A percentile compares a stretch with the other conserved stretches of the same genome.
Conservation (phyloP, 2,113 vertebrate genomes). For the Mormyrus lacerda region DNA sequence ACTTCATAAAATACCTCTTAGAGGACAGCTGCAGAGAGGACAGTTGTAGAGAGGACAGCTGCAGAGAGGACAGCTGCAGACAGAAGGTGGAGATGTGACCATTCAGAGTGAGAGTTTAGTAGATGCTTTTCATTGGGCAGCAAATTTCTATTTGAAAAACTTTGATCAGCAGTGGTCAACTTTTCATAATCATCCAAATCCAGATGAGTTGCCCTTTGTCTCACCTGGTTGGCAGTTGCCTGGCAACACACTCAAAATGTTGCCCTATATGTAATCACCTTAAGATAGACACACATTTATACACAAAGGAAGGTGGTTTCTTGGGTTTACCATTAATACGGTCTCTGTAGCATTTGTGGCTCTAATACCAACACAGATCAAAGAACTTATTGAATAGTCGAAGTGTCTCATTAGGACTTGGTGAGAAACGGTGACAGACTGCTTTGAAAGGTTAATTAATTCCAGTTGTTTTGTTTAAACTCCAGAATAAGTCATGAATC, state of each 20-base stretch:
- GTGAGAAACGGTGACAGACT: background rate
- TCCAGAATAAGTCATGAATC: background rate
- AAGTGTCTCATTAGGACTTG: background rate
- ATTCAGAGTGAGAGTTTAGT: background rate
- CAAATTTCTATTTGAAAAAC: background rate
- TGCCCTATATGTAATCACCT: background rate
- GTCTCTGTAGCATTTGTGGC: background rate
- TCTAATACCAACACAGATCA: background rate
- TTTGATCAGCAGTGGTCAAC: background rate
- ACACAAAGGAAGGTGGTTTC: background rate
- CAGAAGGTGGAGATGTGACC: background rate
- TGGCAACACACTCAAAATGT: background rate
- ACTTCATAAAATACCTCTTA: background rate
- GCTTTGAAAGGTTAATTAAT: constrained; percentile 5
- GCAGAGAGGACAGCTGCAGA: background rate
- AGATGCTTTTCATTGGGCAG: background rate
- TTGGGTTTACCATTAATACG: background rate
- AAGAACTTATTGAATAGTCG: background rate
- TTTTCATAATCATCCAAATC: background rate
- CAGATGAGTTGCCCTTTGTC: background rate
- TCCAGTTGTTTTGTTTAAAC: background rate
- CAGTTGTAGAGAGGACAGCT: background rate
- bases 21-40: background rate
- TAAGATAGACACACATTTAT: background rate
- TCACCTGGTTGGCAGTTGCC: background rate